Evolutionary conservation across 2,888 invertebrate genomes (phyloP), one percentile per base, ranked within the genome.

Genomic region (Geophilus truncorum): DNA sequence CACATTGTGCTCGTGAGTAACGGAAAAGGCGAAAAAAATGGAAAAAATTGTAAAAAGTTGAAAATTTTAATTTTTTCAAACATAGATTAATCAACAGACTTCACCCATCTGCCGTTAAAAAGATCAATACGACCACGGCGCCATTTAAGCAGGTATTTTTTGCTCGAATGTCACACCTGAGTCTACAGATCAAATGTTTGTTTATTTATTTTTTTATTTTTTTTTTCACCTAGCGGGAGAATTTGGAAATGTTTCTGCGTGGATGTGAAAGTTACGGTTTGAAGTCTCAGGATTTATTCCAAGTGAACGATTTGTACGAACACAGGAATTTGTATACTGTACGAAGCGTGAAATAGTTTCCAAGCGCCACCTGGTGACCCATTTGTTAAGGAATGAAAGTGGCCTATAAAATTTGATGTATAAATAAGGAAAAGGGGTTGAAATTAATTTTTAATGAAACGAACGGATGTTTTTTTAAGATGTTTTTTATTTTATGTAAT

Each of bases 1-100:
- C 25, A 86, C 86, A 70, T 85, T 89, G 21, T 89, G 89, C 87
- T 85, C 86, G 88, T 88, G 85, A 86, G 87, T 62, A 4, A n/a
- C n/a, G n/a, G n/a, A n/a, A 12, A 18, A 3, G 4, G 18, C 18
- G 18, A 45, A 4, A 4, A 45, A 18, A n/a, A n/a, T n/a, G n/a
- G n/a, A n/a, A n/a, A n/a, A n/a, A n/a, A n/a, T n/a, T n/a, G n/a
- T n/a, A n/a, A n/a, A n/a, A n/a, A n/a, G n/a, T n/a, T n/a, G n/a
- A n/a, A n/a, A n/a, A 51, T 4, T 51, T 51, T 51, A 21, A 21
- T 30, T 70, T 78, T 83, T 84, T 51, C n/a, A n/a, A n/a, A n/a
- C n/a, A n/a, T 82, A 87, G 87, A 80, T 83, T 87, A 32, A 86
- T 87, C 75, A 87, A 87, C 82, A 83, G 82, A n/a, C 83, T 87